Base-by-base conservation (phyloP, 2,797 vertebrate species). In the Triplophysa bombifrons region DNA sequence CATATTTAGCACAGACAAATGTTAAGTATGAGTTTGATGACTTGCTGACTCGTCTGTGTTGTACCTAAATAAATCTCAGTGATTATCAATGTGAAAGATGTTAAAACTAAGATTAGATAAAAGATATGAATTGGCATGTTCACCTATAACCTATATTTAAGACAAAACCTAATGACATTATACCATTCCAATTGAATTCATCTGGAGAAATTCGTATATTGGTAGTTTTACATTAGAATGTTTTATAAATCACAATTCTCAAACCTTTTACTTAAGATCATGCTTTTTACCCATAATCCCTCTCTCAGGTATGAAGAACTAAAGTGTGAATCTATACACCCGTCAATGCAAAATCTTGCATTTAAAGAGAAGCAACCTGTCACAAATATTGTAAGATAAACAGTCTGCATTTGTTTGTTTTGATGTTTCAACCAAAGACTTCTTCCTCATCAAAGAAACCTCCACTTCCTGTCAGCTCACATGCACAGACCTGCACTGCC, bases 401-500 rank as follows among this genome's bases (percentile, higher is more conserved):
- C 11, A 1, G 22, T 66, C 25, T 58, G 58, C 51, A 14, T 48
- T 16, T 51, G 17, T 74, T 79, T 76, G 72, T 80, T 80, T 81
- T 80, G 55, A 13, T 46, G 25, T 70, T 68, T 58, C 14, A 38
- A 73, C 72, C 76, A 72, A 53, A 80, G 61, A 71, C 30, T 22
- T 38, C 64, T 69, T 76, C 51, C 76, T 81, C 72, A 74, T 80
- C 63, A 73, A 80, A 67, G 38, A 58, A 64, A 27, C 55, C 14
- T 22, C 25, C 46, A 53, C 56, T 69, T 75, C 38, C 48, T 73
- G 38, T 71, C 53, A 38, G 27, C 55, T 63, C 50, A 30, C 80
- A 78, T n/a, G 68, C 76, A 64, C 58, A 72, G 34, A 11, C 76
- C 65, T 44, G 68, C 12, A 4, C 8, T 10, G 30, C 58, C 68